A percentile compares a stretch with the other conserved stretches of the same genome.
phyloP scores from a whole-genome alignment of 1,140 invertebrate species.

The Trichonephila clavata region DNA sequence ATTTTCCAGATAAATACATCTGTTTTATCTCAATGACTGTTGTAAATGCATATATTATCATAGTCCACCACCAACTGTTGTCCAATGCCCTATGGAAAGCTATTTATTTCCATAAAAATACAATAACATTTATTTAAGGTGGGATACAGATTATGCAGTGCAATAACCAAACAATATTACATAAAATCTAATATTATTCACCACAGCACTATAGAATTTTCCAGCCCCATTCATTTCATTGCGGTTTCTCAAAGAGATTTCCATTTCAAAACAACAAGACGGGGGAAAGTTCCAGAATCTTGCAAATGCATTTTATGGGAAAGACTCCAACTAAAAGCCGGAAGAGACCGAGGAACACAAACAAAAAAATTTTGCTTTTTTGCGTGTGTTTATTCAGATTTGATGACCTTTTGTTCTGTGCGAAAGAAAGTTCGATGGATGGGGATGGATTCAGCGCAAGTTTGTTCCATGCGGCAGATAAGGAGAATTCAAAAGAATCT shows the following conservation, averaged over 20 bases:
- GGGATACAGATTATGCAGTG: no score
- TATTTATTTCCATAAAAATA: no score
- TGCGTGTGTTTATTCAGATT: conserved; percentile 21
- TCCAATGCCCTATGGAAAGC: no score
- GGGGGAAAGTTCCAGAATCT: no score
- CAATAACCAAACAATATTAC: no score
- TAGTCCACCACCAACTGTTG: no score
- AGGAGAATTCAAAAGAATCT: conserved; percentile 27
- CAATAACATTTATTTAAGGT: no score
- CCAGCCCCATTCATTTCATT: neutral
- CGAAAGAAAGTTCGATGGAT: neutral
- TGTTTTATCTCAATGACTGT: no score
- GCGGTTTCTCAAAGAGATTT: neutral
- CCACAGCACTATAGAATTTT: no score
- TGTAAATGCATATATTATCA: no score
- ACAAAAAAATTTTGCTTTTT: neutral
- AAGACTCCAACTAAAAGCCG: neutral
- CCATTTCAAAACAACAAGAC: neutral
- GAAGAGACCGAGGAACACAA: neutral
- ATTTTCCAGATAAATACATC: no score
- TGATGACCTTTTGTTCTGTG: conserved; percentile 29
- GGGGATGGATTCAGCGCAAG: conserved; percentile 1
- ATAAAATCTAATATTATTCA: no score
- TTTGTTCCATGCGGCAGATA: conserved; percentile 13
- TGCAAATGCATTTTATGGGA: neutral